A percentile compares a stretch with the other conserved stretches of the same genome.
phyloP scores from a whole-genome alignment of 92 coral and sea anemone species.

The Phymanthus crucifer region DNA sequence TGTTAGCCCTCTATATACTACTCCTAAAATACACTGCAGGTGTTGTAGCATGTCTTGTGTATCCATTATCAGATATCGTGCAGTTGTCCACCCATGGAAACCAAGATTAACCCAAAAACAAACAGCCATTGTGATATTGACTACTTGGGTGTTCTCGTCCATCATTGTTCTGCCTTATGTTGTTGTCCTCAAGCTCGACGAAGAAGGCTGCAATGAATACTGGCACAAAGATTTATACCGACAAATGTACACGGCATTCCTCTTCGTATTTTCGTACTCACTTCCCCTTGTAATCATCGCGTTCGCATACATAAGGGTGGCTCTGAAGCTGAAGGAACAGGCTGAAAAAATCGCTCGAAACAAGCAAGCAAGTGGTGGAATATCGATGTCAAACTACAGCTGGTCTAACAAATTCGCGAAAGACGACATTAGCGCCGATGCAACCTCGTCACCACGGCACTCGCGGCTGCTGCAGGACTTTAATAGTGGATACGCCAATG shows the following conservation, averaged over 20 bases:
- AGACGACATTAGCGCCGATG: constrained; percentile 39
- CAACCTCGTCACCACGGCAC: constrained; percentile 43
- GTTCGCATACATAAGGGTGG: constrained; percentile 74
- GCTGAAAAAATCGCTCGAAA: constrained; percentile 64
- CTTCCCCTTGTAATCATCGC: constrained; percentile 74
- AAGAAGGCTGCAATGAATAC: constrained; percentile 49
- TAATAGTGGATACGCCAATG: constrained; percentile 30
- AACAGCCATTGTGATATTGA: constrained; percentile 52
- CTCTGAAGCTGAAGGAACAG: constrained; percentile 71
- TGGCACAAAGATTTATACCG: constrained; percentile 65
- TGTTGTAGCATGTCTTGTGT: too few relatives aligned
- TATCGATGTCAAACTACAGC: constrained; percentile 37
- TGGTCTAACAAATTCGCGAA: constrained; percentile 38
- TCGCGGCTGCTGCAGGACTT: constrained; percentile 30
- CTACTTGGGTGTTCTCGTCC: constrained; percentile 72
- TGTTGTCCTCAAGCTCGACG: constrained; percentile 53
- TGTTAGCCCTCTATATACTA: not conserved
- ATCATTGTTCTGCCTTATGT: constrained; percentile 73
- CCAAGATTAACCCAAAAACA: constrained; percentile 64
- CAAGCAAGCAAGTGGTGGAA: constrained; percentile 54
- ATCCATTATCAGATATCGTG: constrained; percentile 63
- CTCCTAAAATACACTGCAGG: not conserved
- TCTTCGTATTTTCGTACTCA: constrained; percentile 71
- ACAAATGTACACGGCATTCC: constrained; percentile 68
- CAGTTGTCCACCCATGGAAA: constrained; percentile 81